Conservation (phyloP, 2,888 invertebrate species). For the Lucinisca nassula region DNA sequence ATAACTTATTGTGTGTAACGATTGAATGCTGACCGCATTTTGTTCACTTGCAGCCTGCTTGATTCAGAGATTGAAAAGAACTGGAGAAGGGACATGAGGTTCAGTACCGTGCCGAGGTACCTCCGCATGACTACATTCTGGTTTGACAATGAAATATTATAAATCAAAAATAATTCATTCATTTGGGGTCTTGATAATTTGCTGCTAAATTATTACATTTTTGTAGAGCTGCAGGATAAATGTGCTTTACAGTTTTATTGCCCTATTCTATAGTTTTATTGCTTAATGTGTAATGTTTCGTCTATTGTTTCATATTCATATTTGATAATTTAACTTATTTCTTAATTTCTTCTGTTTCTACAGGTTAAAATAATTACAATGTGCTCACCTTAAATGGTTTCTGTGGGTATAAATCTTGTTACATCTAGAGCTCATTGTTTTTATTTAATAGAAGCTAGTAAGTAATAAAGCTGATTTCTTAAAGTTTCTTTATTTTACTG, state of each 20-base stretch:
- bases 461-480: background rate
- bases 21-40: constrained; percentile 67
- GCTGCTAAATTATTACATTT: background rate
- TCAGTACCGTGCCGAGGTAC: constrained; percentile 78
- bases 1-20: background rate
- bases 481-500: background rate
- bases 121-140: constrained; percentile 89
- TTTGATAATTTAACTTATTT: background rate
- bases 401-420: constrained; percentile 32
- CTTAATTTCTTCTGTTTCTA: constrained; percentile 51
- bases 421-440: constrained; percentile 21
- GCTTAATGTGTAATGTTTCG: constrained; percentile 1
- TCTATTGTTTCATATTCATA: background rate
- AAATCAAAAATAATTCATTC: background rate
- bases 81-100: constrained; percentile 74
- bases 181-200: background rate
- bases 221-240: background rate
- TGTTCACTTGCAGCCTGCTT: constrained; percentile 85
- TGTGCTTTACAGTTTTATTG: background rate
- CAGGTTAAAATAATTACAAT: constrained; percentile 68
- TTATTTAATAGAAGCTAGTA: background rate
- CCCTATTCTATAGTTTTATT: background rate
- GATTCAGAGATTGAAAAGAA: constrained; percentile 23
- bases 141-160: background rate
- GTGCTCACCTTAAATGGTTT: constrained; percentile 49